Base-by-base conservation (phyloP, 2,113 vertebrate species). In the Sebastes schlegelii region DNA sequence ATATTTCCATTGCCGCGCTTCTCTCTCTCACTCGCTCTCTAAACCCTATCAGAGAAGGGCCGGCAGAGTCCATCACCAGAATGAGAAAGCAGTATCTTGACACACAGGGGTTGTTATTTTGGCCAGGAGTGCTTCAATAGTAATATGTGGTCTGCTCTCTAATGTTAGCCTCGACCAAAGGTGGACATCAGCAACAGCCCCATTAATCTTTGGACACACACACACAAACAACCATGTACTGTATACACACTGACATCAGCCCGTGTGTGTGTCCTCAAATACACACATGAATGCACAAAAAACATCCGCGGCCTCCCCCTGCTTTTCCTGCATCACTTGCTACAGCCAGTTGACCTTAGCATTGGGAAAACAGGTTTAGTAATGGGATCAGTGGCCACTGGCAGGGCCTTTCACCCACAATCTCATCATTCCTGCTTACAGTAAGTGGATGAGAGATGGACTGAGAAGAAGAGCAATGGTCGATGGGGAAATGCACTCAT, bases 321-420 rank as follows among this genome's bases (percentile, higher is more conserved):
- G 70, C 65, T 65, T 84, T 77, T 64, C 58, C 69, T 84, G 88
- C 88, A 73, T 85, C 70, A n/a, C 86, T 82, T 78, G 79, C 77
- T 83, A 52, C 72, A 85, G 77, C 84, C 79, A 67, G 65, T 93
- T 92, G 91, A 94, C 90, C 88, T 73, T 71, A 58, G 78, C 88
- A 74, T 84, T 80, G 74, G 86, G 60, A 83, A 89, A 89, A 86
- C 90, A 80, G 86, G 84, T 89, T 90, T 85, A 71, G 86, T 91
- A 90, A 92, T 94, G 85, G 89, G 90, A 90, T 92, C 87, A 91
- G 87, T 89, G 74, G 82, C 83, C 67, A 83, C 74, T 77, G 79
- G 82, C 80, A 63, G 80, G 74, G 69, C 84, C 87, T 85, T 84
- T 92, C 83, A 87, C 89, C 87, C 64, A 19, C 67, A 84, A 86